Evolutionary conservation across 2,888 invertebrate species (phyloP).

Genomic region (Parthenolecanium corni): DNA sequence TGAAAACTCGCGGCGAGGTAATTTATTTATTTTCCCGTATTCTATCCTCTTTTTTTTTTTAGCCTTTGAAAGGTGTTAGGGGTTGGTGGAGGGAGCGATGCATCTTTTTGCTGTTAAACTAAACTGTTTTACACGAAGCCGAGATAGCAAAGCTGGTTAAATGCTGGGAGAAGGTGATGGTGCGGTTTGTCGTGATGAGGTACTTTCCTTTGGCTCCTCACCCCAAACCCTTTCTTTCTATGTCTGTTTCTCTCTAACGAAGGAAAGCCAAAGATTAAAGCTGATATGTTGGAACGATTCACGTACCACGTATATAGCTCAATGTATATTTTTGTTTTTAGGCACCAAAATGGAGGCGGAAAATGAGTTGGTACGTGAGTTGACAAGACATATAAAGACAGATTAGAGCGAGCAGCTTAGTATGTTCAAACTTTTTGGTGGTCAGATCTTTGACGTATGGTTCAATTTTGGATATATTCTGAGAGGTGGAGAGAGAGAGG

Average conservation of each 20-base stretch:
- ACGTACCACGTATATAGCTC: neutral
- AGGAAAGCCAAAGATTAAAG: conserved; percentile 14
- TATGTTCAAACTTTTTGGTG: no score
- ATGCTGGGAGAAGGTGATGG: no score
- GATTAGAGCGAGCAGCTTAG: conserved; percentile 8
- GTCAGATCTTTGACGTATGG: neutral
- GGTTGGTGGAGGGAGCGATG: no score
- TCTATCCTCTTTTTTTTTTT: neutral
- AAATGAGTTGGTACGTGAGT: conserved; percentile 11
- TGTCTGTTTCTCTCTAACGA: neutral
- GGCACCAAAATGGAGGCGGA: neutral
- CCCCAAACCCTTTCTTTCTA: neutral
- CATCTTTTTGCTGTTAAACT: no score
- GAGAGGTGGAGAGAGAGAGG: no score
- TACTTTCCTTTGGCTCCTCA: neutral
- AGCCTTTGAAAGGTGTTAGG: neutral
- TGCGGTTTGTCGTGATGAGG: no score
- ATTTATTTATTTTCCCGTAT: conserved; percentile 11
- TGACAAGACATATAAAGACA: conserved; percentile 18
- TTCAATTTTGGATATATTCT: neutral
- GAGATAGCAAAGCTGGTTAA: no score
- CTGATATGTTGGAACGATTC: conserved; percentile 1
- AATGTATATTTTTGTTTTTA: neutral
- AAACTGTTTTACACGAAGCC: no score
- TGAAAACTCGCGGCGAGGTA: conserved; percentile 14